Percentiles rank a stretch among this genome's conserved stretches.
These are phyloP conservation scores for Chrosomus eos DNA, from an alignment of 2,797 vertebrate species.

Conservation along the genomic window DNA sequence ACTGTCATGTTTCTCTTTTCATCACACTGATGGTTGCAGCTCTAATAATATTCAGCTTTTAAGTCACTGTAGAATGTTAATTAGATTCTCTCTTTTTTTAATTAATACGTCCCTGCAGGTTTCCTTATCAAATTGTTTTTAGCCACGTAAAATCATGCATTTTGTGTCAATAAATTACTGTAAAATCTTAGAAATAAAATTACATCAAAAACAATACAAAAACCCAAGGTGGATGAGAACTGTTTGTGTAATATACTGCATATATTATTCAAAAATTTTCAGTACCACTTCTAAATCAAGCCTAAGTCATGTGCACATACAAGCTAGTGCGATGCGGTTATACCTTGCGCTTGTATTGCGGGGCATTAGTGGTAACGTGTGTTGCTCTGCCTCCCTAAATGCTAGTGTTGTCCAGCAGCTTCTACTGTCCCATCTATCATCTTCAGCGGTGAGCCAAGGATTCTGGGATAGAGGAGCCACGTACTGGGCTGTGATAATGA, in stretches of 20 bases:
- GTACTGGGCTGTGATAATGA: constrained; percentile 75
- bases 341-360: constrained; percentile 65
- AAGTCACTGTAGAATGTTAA: constrained; percentile 85
- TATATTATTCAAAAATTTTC: constrained; percentile 64
- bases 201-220: constrained; percentile 68
- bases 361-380: constrained; percentile 60
- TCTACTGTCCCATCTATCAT: constrained; percentile 78
- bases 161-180: constrained; percentile 80
- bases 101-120: constrained; percentile 86
- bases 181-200: constrained; percentile 74
- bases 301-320: constrained; percentile 65
- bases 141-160: constrained; percentile 72
- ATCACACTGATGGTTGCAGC: constrained; percentile 80
- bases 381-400: constrained; percentile 69
- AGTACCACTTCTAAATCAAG: constrained; percentile 34
- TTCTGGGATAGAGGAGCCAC: constrained; percentile 71
- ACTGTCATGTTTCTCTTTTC: constrained; percentile 85
- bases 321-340: constrained; percentile 56
- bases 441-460: constrained; percentile 68
- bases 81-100: constrained; percentile 80
- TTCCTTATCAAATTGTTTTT: constrained; percentile 81
- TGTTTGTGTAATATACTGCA: constrained; percentile 73
- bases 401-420: constrained; percentile 74
- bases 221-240: constrained; percentile 65
- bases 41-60: constrained; percentile 87